Conservation (phyloP, 2,797 vertebrate species). For the Eurystomus glaucurus region DNA sequence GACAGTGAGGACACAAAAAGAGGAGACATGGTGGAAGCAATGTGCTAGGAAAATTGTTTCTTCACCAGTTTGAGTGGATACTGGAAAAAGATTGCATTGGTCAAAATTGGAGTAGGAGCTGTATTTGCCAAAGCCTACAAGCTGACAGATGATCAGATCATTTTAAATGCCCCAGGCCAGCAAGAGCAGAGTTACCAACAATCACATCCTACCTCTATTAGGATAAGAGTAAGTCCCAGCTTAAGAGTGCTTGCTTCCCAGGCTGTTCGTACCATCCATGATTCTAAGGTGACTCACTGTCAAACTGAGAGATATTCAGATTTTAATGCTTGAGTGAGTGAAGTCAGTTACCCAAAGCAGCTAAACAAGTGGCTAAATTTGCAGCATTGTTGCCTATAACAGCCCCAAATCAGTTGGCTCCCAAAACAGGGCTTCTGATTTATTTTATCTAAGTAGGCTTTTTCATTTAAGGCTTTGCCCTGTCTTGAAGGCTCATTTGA, state of each 20-base stretch:
- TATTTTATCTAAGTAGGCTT: neutral
- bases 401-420: accelerated
- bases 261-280: neutral
- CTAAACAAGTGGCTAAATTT: neutral
- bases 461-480: neutral
- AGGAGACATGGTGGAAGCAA: neutral
- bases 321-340: neutral
- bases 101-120: neutral
- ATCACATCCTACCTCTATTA: neutral
- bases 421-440: neutral
- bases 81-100: neutral
- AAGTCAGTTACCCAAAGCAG: neutral
- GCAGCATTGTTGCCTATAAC: neutral
- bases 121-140: neutral
- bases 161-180: neutral
- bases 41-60: neutral
- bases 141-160: neutral
- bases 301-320: neutral
- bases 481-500: neutral
- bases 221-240: neutral
- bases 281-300: neutral
- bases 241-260: neutral
- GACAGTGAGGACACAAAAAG: neutral
- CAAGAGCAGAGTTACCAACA: neutral
- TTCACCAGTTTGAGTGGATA: neutral